Evolutionary conservation across 2,797 vertebrate species (phyloP).

Genomic region (Monodelphis domestica): DNA sequence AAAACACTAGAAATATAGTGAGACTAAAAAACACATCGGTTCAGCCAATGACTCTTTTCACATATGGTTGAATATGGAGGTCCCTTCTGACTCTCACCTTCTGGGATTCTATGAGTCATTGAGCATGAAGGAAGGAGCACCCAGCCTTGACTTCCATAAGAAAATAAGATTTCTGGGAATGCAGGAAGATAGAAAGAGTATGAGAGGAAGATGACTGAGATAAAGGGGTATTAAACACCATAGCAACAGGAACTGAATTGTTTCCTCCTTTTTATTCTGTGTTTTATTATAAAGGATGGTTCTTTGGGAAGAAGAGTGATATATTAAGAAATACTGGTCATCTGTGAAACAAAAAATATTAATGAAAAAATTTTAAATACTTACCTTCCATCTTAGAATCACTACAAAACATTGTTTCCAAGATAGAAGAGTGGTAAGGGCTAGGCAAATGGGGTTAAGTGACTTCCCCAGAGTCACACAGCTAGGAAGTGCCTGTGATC

Average conservation of each 20-base stretch:
- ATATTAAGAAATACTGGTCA: background rate
- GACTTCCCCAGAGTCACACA: no score
- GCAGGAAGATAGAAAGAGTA: background rate
- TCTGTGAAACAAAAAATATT: background rate
- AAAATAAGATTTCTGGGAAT: background rate
- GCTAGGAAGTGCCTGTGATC: no score
- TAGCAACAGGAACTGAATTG: background rate
- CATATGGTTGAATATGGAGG: no score
- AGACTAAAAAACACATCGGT: no score
- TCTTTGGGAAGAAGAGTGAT: background rate
- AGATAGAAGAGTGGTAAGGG: no score
- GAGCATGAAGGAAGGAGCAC: background rate
- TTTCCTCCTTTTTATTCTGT: background rate
- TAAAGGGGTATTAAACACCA: background rate
- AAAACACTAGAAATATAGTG: no score
- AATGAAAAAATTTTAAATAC: no score
- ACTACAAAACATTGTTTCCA: no score
- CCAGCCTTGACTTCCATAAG: no score
- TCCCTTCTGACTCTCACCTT: background rate
- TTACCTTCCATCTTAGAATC: no score
- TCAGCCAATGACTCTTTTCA: no score
- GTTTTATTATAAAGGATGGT: background rate
- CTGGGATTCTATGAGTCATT: background rate
- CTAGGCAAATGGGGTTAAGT: no score
- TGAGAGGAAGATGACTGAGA: background rate